Evolutionary conservation across 2,888 invertebrate species (phyloP), one percentile per base, ranked within the genome.

Genomic region (Rugalucina vietnamica): DNA sequence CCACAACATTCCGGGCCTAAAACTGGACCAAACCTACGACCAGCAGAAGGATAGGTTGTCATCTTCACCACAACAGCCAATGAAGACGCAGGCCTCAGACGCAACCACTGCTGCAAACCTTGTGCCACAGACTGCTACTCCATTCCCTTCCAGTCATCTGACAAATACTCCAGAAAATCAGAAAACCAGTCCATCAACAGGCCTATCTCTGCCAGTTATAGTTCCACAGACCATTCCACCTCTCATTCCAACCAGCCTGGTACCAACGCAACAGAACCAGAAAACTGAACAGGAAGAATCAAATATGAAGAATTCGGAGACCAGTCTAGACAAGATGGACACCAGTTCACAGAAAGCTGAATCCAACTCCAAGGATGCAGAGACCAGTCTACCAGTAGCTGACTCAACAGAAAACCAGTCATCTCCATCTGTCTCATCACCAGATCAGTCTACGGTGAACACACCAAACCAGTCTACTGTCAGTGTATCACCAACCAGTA

Each of bases 401-500:
- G 34, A 34, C 80, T 77, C 49, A 60, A 79, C 43, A 60, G 76
- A 32, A 76, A 74, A 39, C 75, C 78, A 57, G 71, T 74, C 75
- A 60, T 76, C 39, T 54, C 74, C 39, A 71, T 54, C 49, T 49
- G 57, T 34, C 39, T 71, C 57, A 69, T 75, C 36, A 70, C 69
- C 32, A 72, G 79, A 34, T 78, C 82, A 29, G 43, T 89, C 87
- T 18, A 80, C 81, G 12, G 43, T 75, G 32, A 81, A 73, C 79
- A 75, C 83, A 24, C 87, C 86, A 14, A 83, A 34, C 82, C 82
- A 29, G 43, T 89, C 87, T 18, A 80, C 81, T 12, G 43, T 75
- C 32, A 81, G 76, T 80, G 76, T 85, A 24, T 88, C 86, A 14
- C 83, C 82, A 43, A 84, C 82, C 76, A 88, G 83, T 34, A 84